phyloP scores from a whole-genome alignment of 1,140 invertebrate genomes.

The Camponotus vicinus region DNA sequence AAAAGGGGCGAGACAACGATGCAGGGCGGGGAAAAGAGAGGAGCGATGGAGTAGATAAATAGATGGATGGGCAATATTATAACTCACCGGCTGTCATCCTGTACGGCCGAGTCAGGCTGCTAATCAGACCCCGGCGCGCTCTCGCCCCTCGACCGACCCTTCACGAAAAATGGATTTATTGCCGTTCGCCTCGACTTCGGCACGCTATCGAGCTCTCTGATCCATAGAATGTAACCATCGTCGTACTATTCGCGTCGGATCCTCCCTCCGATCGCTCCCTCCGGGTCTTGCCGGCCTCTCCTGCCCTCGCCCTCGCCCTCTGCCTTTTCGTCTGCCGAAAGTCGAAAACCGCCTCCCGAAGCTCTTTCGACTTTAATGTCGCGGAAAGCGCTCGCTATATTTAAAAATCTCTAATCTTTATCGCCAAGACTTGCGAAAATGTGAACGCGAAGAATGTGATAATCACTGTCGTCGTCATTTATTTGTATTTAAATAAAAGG shows the following conservation, averaged over 20 bases:
- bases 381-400: constrained; percentile 57
- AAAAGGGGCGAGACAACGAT: constrained; percentile 62
- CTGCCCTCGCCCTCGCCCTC: constrained; percentile 43
- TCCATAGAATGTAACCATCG: constrained; percentile 85
- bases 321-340: constrained; percentile 27
- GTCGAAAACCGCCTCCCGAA: constrained; percentile 47
- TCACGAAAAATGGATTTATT: constrained; percentile 87
- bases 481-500: not conserved
- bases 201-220: constrained; percentile 87
- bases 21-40: constrained; percentile 67
- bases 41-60: constrained; percentile 84
- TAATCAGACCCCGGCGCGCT: constrained; percentile 85
- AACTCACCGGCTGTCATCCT: constrained; percentile 86
- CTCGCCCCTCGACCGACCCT: constrained; percentile 82
- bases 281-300: constrained; percentile 43
- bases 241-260: constrained; percentile 78
- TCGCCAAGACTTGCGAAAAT: not conserved
- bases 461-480: not conserved
- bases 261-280: constrained; percentile 59
- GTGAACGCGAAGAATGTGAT: not conserved
- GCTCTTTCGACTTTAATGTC: constrained; percentile 52
- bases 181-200: constrained; percentile 86
- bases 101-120: constrained; percentile 85
- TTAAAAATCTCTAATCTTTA: constrained; percentile 44
- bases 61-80: constrained; percentile 86